A percentile compares a stretch with the other conserved stretches of the same genome.
Evolutionary conservation across 2,797 vertebrate species (phyloP).

Genomic region (Galagoides demidoff): DNA sequence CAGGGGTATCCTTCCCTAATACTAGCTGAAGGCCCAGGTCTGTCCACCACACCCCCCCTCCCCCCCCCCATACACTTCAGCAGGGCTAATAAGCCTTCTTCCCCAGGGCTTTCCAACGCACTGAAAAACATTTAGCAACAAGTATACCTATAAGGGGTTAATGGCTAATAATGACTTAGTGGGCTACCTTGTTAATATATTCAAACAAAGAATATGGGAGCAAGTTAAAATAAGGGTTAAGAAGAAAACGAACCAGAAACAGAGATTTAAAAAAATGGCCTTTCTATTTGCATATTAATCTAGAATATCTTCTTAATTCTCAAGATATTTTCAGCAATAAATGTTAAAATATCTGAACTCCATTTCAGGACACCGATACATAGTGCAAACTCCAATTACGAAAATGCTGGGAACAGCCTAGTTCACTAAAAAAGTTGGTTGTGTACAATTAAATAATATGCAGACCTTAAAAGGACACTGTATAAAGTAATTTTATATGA

Average conservation of each 20-base stretch:
- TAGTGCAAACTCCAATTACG: background rate
- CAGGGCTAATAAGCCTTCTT: background rate
- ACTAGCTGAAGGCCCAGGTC: background rate
- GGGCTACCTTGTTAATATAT: background rate
- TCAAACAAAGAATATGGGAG: background rate
- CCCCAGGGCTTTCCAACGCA: background rate
- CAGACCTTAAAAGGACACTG: background rate
- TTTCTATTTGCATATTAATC: background rate
- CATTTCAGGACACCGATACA: background rate
- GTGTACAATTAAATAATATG: background rate
- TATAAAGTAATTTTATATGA: conserved; percentile 9
- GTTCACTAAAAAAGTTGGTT: background rate
- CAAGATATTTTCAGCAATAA: conserved; percentile 51
- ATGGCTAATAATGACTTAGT: conserved; percentile 1
- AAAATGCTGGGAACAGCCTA: background rate
- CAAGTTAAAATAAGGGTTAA: conserved; percentile 23
- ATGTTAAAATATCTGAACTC: conserved; percentile 46
- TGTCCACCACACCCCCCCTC: background rate
- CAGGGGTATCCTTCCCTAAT: background rate
- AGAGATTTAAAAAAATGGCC: background rate
- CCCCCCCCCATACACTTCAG: background rate
- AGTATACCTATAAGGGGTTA: background rate
- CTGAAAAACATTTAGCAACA: background rate
- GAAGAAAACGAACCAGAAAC: background rate
- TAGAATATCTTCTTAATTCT: background rate